Evolutionary conservation across 2,113 vertebrate species (phyloP).

Genomic region (Thymallus thymallus): DNA sequence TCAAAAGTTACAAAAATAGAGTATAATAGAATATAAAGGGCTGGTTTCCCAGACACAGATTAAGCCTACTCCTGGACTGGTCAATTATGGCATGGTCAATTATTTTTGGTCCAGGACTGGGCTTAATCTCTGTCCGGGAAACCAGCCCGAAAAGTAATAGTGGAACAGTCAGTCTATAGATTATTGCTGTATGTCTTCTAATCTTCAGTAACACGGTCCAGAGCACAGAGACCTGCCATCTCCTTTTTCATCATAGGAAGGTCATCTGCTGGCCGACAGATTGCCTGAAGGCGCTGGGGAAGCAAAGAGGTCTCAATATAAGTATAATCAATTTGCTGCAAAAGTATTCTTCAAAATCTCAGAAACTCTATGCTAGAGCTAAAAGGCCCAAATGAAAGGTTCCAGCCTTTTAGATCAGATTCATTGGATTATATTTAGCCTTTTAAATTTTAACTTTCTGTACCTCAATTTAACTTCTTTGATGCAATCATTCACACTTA

Average conservation of each 20-base stretch:
- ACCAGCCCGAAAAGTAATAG: neutral
- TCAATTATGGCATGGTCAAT: no score
- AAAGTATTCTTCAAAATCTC: no score
- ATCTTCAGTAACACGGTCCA: neutral
- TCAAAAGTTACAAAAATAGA: no score
- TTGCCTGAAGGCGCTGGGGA: conserved; percentile 53
- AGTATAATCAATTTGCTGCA: neutral
- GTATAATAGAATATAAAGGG: no score
- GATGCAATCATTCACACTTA: neutral
- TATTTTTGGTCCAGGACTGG: no score
- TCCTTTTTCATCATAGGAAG: conserved; percentile 48
- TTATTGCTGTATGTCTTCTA: conserved; percentile 16
- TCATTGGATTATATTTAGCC: no score
- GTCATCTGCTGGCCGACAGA: conserved; percentile 46
- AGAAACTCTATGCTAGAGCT: no score
- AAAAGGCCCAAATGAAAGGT: no score
- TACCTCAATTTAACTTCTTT: neutral
- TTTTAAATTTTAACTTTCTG: neutral
- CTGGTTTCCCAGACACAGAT: no score
- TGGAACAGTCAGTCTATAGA: neutral
- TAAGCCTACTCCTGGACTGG: no score
- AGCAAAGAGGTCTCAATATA: neutral
- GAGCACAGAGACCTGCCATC: conserved; percentile 12
- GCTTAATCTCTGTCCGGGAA: no score
- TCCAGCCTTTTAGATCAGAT: no score